Evolutionary conservation across 2,888 invertebrate species (phyloP), one percentile per base, ranked within the genome.

Genomic region (Ditula angustiorana): DNA sequence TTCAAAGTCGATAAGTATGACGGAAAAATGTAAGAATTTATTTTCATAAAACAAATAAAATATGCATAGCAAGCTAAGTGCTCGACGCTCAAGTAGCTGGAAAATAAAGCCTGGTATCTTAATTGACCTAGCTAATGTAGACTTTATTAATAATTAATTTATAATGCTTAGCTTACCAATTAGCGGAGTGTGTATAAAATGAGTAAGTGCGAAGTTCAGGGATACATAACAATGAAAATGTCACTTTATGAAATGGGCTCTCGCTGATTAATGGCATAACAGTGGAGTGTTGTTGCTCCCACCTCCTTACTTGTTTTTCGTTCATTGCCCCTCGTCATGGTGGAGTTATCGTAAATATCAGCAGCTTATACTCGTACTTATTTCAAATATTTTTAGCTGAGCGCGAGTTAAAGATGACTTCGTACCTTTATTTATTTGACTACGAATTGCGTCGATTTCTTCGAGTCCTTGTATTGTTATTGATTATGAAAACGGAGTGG

Each of bases 191-290:
- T 65, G 24, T 65, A 61, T 64, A 62, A 61, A 70, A 68, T 66
- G 62, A 67, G 65, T 68, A 68, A 66, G 67, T 69, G 52, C 53
- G 79, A 88, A 88, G 82, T 88, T 88, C 78, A 79, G 83, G 84
- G 81, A 78, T 74, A 79, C 77, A 77, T 77, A 85, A 90, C 90
- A 91, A 91, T 89, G 89, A 90, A 90, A 88, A 87, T 90, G 90
- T 90, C 90, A 89, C 87, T 89, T 89, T 88, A 89, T 88, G 88
- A 90, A 88, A 88, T 84, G 86, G 88, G 84, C 85, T 74, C 77
- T 75, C 76, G 79, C 82, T 90, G 90, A 90, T 90, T 89, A 90
- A 91, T 90, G 90, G 80, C 83, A 79, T 82, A 79, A 75, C 79
- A 83, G 83, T 76, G 74, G 81, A 76, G 76, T 72, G 75, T 71